These are phyloP conservation scores for Takifugu flavidus DNA, from an alignment of 2,113 vertebrate genomes.

Conservation along the genomic window DNA sequence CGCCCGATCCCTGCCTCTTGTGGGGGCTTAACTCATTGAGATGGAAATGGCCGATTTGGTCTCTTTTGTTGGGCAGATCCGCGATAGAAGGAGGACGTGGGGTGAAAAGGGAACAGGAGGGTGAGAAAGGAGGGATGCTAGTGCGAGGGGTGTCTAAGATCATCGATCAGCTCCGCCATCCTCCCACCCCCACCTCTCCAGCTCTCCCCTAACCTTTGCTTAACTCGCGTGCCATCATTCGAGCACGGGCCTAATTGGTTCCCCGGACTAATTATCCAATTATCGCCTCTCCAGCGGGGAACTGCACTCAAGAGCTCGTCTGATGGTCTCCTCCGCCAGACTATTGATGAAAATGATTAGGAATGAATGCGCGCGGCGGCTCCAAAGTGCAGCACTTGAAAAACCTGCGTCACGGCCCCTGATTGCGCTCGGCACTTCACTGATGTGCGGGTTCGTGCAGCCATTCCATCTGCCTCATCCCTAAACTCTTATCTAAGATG, in stretches of 20 bases:
- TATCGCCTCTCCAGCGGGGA: constrained; percentile 52
- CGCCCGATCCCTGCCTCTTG: constrained; percentile 69
- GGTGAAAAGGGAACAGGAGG: constrained; percentile 1
- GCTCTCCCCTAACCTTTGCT: constrained; percentile 63
- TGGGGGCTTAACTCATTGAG: constrained; percentile 75
- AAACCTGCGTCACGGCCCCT: constrained; percentile 23
- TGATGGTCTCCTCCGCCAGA: constrained; percentile 37
- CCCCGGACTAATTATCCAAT: constrained; percentile 75
- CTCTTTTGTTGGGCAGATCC: constrained; percentile 70
- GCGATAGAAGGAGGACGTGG: constrained; percentile 27
- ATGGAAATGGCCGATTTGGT: constrained; percentile 77
- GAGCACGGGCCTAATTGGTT: constrained; percentile 73
- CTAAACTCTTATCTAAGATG: constrained; percentile 24
- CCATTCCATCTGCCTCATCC: constrained; percentile 25
- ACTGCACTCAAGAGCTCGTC: constrained; percentile 34
- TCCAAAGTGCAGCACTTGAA: constrained; percentile 44
- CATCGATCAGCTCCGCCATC: constrained; percentile 53
- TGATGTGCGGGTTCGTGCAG: neutral
- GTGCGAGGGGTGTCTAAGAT: constrained; percentile 14
- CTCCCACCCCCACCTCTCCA: neutral
- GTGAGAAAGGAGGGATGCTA: constrained; percentile 29
- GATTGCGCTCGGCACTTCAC: constrained; percentile 25
- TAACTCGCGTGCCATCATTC: constrained; percentile 81
- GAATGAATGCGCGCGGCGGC: constrained; percentile 43
- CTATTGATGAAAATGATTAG: constrained; percentile 61